Percentiles rank a stretch among this genome's conserved stretches.
phyloP scores from a whole-genome alignment of 1,140 invertebrate genomes.

The Aricia agestis region DNA sequence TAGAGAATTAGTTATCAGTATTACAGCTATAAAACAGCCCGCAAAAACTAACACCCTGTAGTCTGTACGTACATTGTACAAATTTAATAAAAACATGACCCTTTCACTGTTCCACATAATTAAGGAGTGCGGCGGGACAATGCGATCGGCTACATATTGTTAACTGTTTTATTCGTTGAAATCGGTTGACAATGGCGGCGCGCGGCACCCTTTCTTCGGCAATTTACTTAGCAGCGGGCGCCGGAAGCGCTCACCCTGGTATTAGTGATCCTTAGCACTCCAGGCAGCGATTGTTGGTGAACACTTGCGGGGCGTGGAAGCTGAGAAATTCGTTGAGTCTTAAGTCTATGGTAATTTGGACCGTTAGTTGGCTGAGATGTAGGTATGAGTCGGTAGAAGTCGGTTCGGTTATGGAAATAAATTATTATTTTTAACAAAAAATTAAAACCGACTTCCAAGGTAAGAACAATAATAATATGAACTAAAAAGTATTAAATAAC shows the following conservation, averaged over 20 bases:
- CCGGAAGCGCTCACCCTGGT: constrained; percentile 65
- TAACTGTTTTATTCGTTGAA: constrained; percentile 65
- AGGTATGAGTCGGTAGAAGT: not conserved
- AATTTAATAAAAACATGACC: constrained; percentile 74
- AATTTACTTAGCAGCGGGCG: constrained; percentile 67
- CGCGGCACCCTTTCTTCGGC: constrained; percentile 68
- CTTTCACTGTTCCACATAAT: constrained; percentile 72
- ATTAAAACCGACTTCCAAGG: no score
- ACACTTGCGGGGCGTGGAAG: not conserved
- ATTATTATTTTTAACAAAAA: no score
- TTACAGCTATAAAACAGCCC: no score
- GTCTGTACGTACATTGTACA: constrained; percentile 52
- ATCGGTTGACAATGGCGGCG: constrained; percentile 69
- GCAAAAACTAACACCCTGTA: constrained; percentile 34
- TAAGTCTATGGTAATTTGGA: constrained; percentile 35
- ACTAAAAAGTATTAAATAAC: no score
- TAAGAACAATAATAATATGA: no score
- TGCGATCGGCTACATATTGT: constrained; percentile 64
- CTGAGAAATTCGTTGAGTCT: constrained; percentile 52
- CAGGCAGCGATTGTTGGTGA: constrained; percentile 44
- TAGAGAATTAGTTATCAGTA: no score
- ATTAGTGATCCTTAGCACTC: constrained; percentile 60
- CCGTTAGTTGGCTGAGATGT: not conserved
- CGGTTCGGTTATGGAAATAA: no score
- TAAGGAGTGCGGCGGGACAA: constrained; percentile 68